phyloP scores from a whole-genome alignment of 2,797 vertebrate species.

The Yasuhikotakia modesta region DNA sequence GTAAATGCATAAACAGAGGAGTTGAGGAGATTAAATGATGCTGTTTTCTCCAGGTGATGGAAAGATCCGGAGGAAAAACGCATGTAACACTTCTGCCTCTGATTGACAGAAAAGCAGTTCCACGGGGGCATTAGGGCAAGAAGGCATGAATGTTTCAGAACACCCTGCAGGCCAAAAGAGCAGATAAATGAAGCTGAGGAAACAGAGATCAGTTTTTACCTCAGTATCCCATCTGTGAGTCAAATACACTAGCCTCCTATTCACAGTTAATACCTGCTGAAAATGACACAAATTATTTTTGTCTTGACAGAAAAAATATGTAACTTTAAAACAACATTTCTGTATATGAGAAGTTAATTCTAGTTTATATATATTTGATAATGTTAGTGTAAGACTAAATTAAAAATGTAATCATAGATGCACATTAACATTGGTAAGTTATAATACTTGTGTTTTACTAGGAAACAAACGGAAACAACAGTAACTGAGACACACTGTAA shows the following conservation, averaged over 20 bases:
- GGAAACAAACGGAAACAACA: too few species aligned
- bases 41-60: conserved; percentile 9
- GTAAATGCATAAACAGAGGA: conserved; percentile 12
- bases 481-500: conserved; percentile 28
- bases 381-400: too few species aligned
- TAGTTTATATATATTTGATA: too few species aligned
- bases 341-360: too few species aligned
- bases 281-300: not conserved
- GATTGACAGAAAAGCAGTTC: conserved; percentile 50
- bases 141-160: conserved; percentile 68
- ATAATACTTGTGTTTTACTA: too few species aligned
- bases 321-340: too few species aligned
- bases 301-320: too few species aligned
- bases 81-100: conserved; percentile 47
- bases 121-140: conserved; percentile 75
- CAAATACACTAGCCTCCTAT: not conserved
- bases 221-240: not conserved
- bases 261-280: not conserved
- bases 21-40: conserved; percentile 23
- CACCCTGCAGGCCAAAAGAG: conserved; percentile 64
- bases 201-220: conserved; percentile 56
- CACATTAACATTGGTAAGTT: too few species aligned
- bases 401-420: too few species aligned
- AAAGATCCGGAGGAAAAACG: conserved; percentile 67
- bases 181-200: conserved; percentile 56